Evolutionary conservation across 2,113 vertebrate genomes (phyloP).

Genomic region (Manacus vitellinus): DNA sequence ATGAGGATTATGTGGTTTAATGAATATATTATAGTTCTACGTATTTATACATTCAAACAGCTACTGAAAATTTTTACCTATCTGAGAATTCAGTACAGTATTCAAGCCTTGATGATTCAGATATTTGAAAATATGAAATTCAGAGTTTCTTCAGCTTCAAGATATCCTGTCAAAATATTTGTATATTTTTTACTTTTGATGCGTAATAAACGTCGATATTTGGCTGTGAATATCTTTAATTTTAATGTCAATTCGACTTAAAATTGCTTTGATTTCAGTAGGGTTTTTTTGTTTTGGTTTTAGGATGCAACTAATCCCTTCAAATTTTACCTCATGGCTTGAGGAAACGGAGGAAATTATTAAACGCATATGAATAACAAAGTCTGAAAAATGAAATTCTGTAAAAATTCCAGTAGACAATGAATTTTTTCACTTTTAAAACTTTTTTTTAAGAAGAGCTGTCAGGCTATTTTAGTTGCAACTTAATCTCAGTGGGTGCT

Average conservation of each 20-base stretch:
- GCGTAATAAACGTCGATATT: not conserved
- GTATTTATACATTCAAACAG: not conserved
- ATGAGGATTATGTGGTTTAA: not conserved
- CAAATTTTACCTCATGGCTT: not conserved
- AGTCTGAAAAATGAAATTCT: not conserved
- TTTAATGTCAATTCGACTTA: not conserved
- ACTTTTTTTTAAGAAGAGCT: not conserved
- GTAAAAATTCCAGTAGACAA: not conserved
- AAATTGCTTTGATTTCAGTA: not conserved
- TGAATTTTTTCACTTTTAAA: not conserved
- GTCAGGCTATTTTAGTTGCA: not conserved
- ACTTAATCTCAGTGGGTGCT: not conserved
- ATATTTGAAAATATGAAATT: not conserved
- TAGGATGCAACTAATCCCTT: not conserved
- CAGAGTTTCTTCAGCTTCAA: not conserved
- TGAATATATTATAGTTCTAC: not conserved
- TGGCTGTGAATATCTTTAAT: not conserved
- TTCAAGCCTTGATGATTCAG: not conserved
- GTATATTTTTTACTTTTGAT: not conserved
- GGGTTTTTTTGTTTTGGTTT: not conserved
- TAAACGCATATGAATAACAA: not conserved
- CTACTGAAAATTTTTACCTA: not conserved
- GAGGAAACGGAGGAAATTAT: not conserved
- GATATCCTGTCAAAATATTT: not conserved
- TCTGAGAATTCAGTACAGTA: not conserved